Conservation (phyloP, 2,797 vertebrate species). For the Urosaurus nigricauda region DNA sequence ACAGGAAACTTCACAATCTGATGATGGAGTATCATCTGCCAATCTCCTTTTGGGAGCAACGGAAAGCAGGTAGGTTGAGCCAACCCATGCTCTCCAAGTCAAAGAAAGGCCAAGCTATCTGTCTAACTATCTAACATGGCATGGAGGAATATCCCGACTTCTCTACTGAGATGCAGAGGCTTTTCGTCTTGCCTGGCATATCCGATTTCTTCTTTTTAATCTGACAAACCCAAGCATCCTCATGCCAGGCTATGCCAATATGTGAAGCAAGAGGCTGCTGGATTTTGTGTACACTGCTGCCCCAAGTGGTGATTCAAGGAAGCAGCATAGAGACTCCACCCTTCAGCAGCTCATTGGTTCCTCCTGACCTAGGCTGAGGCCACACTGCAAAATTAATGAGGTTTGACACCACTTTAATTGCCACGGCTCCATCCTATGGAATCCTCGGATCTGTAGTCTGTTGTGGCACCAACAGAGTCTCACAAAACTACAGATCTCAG, state of each 20-base stretch:
- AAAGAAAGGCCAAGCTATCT: constrained; percentile 75
- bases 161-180: background rate
- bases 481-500: too few relatives aligned
- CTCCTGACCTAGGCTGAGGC: background rate
- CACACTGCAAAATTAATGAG: too few relatives aligned
- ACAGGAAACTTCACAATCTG: constrained; percentile 88
- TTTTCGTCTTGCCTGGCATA: background rate
- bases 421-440: too few relatives aligned
- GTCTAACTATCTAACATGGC: constrained; percentile 77
- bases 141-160: constrained; percentile 51
- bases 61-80: constrained; percentile 88
- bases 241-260: background rate
- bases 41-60: constrained; percentile 85
- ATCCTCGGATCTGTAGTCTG: too few relatives aligned
- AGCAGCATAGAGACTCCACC: background rate
- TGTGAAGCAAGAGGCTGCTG: too few relatives aligned
- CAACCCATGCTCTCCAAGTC: constrained; percentile 81
- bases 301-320: background rate
- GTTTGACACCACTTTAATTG: too few relatives aligned
- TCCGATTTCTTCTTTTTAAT: background rate
- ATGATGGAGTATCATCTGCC: constrained; percentile 93
- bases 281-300: background rate
- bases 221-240: background rate
- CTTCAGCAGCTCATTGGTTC: background rate
- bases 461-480: too few relatives aligned